phyloP scores from a whole-genome alignment of 2,113 vertebrate species.

The Alexandromys fortis region DNA sequence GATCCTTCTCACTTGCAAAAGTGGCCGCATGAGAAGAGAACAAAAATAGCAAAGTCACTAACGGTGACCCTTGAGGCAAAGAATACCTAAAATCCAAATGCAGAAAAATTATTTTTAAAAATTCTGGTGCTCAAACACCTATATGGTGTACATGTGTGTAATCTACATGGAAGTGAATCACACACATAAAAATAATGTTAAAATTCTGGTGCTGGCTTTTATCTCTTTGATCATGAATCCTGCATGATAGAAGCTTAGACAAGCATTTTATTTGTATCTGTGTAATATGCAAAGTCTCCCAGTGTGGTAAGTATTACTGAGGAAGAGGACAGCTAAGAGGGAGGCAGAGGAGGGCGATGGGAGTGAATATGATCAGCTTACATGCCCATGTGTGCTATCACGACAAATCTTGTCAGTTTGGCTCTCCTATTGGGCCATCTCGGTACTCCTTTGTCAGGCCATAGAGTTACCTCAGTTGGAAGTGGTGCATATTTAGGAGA shows the following conservation, averaged over 20 bases:
- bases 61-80: background rate
- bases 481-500: background rate
- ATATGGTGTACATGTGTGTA: too few species aligned
- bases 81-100: background rate
- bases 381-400: background rate
- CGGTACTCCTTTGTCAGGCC: too few species aligned
- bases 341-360: background rate
- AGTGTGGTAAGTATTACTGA: background rate
- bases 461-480: background rate
- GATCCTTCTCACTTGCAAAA: background rate
- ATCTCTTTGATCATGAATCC: background rate
- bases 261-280: background rate
- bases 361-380: background rate
- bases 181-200: background rate
- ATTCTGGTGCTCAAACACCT: background rate
- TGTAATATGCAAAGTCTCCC: background rate
- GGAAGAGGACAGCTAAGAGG: background rate
- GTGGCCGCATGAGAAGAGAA: background rate
- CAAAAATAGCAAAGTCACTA: background rate
- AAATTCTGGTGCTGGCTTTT: background rate
- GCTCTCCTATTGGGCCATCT: too few species aligned
- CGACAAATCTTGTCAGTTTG: background rate
- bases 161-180: background rate
- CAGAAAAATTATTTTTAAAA: background rate
- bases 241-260: background rate